Base-by-base conservation (phyloP, 2,113 vertebrate species). In the Lamprotornis superbus region DNA sequence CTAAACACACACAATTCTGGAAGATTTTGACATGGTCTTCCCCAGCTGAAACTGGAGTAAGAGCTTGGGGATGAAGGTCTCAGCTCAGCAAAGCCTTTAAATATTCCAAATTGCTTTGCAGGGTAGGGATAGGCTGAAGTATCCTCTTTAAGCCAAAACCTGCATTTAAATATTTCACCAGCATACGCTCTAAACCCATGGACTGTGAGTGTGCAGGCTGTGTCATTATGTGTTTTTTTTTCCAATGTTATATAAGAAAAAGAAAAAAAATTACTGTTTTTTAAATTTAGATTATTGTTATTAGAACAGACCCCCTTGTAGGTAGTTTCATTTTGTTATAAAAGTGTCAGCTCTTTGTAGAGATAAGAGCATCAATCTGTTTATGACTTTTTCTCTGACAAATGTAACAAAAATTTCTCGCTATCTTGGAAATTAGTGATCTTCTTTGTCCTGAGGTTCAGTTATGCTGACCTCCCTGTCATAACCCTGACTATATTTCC, bases 401-500 rank as follows among this genome's bases (percentile, higher is more conserved):
- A 71, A 75, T 71, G 31, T 21, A 63, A 50, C 23, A 78, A 68
- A 27, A 10, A 64, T 79, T 87, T 85, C 37, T 56, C 2, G 1
- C 44, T 90, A 30, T 81, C 70, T 83, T 55, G 55, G 42, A 87
- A 80, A 94, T 91, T 70, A 93, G 74, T 40, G 87, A 56, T 86
- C n/a, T 74, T 89, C 67, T 78, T 69, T 61, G 76, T 65, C 40
- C 44, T 53, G 37, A 68, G 76, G 79, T 81, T 93, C 60, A 71
- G 44, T 85, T 93, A 42, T 46, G n/a, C n/a, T 82, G 95, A 96
- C 77, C 64, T 90, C 61, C 37, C 44, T 87, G 81, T 78, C 67
- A 67, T 75, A 88, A 85, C 37, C 55, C 47, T 80, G 55, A 50
- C 67, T 53, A 7, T 82, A 71, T 94, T 76, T 83, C 67, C 59